These are phyloP conservation scores for Laodelphax striatellus DNA, from an alignment of 1,140 invertebrate genomes.

Conservation along the genomic window DNA sequence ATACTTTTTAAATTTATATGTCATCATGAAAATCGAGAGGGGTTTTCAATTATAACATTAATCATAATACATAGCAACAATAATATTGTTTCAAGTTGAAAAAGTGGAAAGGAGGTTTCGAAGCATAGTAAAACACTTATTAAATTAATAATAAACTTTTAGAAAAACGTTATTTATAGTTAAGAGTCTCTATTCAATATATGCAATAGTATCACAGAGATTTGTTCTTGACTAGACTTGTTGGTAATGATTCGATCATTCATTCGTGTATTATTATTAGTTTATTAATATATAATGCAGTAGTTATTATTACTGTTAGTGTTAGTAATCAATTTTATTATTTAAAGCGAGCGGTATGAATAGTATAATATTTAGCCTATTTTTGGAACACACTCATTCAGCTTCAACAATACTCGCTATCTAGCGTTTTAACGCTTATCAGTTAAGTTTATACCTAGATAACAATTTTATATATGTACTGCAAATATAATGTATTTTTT, in stretches of 20 bases:
- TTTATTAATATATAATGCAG: not conserved
- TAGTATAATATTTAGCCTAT: not conserved
- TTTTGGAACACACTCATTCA: not conserved
- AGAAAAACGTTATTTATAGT: constrained; percentile 11
- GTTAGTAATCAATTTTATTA: not conserved
- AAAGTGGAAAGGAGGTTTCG: constrained; percentile 12
- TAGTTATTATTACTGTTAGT: not conserved
- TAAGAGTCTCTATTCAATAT: constrained; percentile 12
- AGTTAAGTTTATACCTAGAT: not conserved
- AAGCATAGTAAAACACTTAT: constrained; percentile 9
- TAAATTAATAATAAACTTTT: constrained; percentile 15
- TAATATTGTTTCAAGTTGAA: constrained; percentile 2
- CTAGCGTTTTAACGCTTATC: no score
- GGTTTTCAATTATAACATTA: constrained; percentile 4
- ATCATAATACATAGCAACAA: constrained; percentile 7
- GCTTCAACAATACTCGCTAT: not conserved
- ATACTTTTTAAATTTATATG: constrained; percentile 7
- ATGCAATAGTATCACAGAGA: constrained; percentile 22
- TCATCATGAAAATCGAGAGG: constrained; percentile 10
- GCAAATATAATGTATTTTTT: not conserved
- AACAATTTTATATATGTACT: constrained; percentile 11
- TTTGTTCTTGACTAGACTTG: constrained; percentile 22
- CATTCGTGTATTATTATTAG: not conserved
- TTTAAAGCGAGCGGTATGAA: not conserved
- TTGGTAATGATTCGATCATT: constrained; percentile 13